Conservation (phyloP, 2,797 vertebrate genomes). For the Syngnathus rostellatus region DNA sequence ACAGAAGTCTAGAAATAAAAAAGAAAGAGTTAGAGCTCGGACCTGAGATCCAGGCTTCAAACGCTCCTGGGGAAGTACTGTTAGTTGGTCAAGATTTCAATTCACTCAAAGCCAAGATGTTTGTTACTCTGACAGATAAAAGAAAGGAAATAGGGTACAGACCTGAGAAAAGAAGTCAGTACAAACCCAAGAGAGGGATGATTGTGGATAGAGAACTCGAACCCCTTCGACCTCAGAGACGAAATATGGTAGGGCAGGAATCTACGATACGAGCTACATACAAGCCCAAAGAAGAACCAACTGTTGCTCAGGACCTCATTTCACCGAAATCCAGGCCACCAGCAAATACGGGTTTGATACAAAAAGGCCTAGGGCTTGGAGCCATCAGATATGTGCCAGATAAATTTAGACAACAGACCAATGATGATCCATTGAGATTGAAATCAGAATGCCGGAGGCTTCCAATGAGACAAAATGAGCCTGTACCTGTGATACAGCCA, state of each 20-base stretch:
- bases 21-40: not conserved
- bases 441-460: not conserved
- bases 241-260: not conserved
- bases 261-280: not conserved
- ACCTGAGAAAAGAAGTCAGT: not conserved
- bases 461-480: not conserved
- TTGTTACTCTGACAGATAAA: not conserved
- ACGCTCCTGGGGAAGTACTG: not conserved
- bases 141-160: not conserved
- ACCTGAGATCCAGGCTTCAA: not conserved
- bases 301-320: not conserved
- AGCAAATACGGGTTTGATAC: not conserved
- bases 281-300: not conserved
- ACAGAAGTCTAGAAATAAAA: not conserved
- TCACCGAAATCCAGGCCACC: not conserved
- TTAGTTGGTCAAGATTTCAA: not conserved
- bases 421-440: not conserved
- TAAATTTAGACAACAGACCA: not conserved
- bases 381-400: not conserved
- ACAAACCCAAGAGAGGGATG: slow-evolving; percentile 2
- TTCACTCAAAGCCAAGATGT: not conserved
- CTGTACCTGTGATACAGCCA: not conserved
- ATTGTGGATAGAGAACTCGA: slow-evolving; percentile 1
- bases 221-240: slow-evolving; percentile 4
- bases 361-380: not conserved